Base-by-base conservation (phyloP, 1,140 invertebrate species). In the Parapsyche elsis region DNA sequence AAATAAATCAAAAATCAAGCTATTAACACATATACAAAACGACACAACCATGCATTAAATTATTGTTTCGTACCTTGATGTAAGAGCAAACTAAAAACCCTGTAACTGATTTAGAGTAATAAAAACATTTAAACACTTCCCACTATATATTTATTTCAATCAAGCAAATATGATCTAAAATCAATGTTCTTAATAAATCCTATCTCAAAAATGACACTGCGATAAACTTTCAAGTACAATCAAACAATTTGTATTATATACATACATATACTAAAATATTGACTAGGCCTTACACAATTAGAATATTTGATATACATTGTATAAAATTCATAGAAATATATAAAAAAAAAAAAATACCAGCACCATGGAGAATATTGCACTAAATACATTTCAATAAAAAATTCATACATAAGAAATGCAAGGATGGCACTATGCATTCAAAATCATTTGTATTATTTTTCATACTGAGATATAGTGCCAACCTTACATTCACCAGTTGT, bases 261-360 rank as follows among this genome's bases (percentile, higher is more conserved):
- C 16, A 49, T 79, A 75, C 16, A 49, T 79, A 75, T 67, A 80
- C 53, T 67, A 80, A n/a, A 79, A 81, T 79, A 83, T 79, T 83
- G 82, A 83, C 82, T 83, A 83, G 82, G 67, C 73, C 79, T 77
- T 83, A 83, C 71, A 14, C 76, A 80, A 83, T 80, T 83, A 83
- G 82, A 83, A 38, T 83, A 83, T 79, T 23, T 53, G 9, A 38
- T 79, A 81, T 83, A 82, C 71, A 83, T 46, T 71, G 76, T 83
- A 84, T 82, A 77, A 77, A 74, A 67, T 53, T 59, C 23, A 67
- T 83, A 83, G 38, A 83, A 84, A 84, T 81, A 81, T 85, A 83
- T 81, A 84, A 83, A 84, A 79, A 82, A 82, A 82, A 80, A 84
- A 79, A 75, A 83, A 83, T 26, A 74, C 79, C 83, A 84, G 84